A percentile compares a stretch with the other conserved stretches of the same genome.
phyloP scores from a whole-genome alignment of 2,888 invertebrate genomes.

The Dastarcus helophoroides region DNA sequence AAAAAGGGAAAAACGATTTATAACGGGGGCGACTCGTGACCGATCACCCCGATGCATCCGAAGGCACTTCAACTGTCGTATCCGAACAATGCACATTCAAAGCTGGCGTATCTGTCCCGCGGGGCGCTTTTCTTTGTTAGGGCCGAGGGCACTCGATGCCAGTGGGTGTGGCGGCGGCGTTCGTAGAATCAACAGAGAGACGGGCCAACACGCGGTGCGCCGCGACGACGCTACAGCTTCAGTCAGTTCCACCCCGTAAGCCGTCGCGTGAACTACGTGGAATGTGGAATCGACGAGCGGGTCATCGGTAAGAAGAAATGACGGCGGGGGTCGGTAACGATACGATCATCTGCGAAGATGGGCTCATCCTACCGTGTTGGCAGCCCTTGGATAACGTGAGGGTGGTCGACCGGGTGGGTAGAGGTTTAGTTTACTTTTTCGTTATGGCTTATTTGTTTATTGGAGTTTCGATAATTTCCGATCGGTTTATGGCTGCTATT shows the following conservation, averaged over 20 bases:
- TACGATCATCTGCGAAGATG: conserved; percentile 56
- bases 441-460: conserved; percentile 90
- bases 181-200: too few relatives aligned
- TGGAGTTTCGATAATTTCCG: conserved; percentile 97
- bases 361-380: conserved; percentile 85
- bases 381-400: conserved; percentile 66
- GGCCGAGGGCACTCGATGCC: conserved; percentile 12
- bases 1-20: too few relatives aligned
- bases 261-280: conserved; percentile 16
- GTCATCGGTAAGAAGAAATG: conserved; percentile 17
- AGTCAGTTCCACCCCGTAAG: conserved; percentile 21
- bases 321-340: conserved; percentile 12
- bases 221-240: too few relatives aligned
- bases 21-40: too few relatives aligned
- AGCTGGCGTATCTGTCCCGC: too few relatives aligned
- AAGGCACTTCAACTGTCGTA: too few relatives aligned
- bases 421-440: conserved; percentile 85
- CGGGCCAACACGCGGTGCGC: conserved; percentile 13
- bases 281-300: conserved; percentile 14
- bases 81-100: too few relatives aligned
- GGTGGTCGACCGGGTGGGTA: conserved; percentile 63
- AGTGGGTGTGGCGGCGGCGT: conserved; percentile 20
- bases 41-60: too few relatives aligned
- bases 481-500: conserved; percentile 98
- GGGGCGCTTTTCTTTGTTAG: not conserved